Percentiles rank a stretch among this genome's conserved stretches.
phyloP scores from a whole-genome alignment of 1,140 invertebrate genomes.

The Trichogramma pretiosum region DNA sequence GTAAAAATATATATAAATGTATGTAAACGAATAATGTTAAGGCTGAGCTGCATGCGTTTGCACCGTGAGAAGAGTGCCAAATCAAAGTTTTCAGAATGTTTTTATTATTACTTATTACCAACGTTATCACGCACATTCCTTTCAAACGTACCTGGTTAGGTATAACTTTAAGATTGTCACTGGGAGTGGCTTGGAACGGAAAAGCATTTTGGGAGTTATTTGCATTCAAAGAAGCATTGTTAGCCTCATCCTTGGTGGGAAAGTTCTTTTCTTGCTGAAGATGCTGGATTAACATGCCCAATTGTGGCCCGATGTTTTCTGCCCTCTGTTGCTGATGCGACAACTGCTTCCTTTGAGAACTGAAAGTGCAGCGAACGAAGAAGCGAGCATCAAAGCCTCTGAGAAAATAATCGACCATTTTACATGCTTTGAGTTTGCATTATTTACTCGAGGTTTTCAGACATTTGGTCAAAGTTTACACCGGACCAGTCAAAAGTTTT shows the following conservation, averaged over 20 bases:
- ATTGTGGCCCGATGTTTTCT: conserved; percentile 11
- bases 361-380: not conserved
- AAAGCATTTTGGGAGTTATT: conserved; percentile 35
- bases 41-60: too few species aligned
- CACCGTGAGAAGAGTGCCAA: too few species aligned
- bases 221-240: conserved; percentile 9
- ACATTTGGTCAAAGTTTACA: not conserved
- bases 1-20: too few species aligned
- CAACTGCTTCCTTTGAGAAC: not conserved
- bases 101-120: too few species aligned
- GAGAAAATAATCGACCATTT: too few species aligned
- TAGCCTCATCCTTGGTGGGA: conserved; percentile 16
- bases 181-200: conserved; percentile 56
- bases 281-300: conserved; percentile 29
- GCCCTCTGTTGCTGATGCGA: conserved; percentile 12
- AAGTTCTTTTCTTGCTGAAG: conserved; percentile 20
- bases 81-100: too few species aligned
- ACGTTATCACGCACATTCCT: too few species aligned
- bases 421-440: too few species aligned
- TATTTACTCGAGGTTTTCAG: not conserved
- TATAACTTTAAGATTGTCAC: conserved; percentile 57
- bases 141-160: conserved; percentile 50
- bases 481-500: not conserved
- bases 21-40: too few species aligned
- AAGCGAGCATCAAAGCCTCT: too few species aligned